Percentiles rank a stretch among this genome's conserved stretches.
Evolutionary conservation across 2,888 invertebrate genomes (phyloP).

Genomic region (Fragum sueziense): DNA sequence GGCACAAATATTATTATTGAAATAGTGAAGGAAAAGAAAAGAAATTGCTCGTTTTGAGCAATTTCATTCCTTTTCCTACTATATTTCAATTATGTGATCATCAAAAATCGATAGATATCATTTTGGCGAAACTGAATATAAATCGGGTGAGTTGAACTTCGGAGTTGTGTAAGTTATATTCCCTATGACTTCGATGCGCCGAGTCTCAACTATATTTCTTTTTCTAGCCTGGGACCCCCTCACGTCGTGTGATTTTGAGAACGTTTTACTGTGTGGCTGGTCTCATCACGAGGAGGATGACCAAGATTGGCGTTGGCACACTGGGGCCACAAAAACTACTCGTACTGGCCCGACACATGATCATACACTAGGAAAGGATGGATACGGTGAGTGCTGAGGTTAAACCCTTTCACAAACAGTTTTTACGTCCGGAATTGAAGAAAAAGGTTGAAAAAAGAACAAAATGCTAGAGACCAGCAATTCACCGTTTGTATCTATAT

Average conservation of each 20-base stretch:
- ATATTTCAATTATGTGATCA: no score
- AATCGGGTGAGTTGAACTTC: no score
- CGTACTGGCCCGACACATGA: slow-evolving; percentile 70
- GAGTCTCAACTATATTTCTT: neutral
- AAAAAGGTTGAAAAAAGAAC: neutral
- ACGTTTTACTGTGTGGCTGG: slow-evolving; percentile 68
- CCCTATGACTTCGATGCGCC: no score
- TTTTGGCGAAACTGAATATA: no score
- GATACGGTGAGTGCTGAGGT: slow-evolving; percentile 47
- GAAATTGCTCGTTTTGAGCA: no score
- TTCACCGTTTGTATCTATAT: neutral
- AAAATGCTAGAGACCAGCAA: neutral
- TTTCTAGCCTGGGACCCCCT: slow-evolving; percentile 37
- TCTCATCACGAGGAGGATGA: slow-evolving; percentile 65
- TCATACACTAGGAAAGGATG: slow-evolving; percentile 63
- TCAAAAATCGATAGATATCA: no score
- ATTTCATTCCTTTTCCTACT: no score
- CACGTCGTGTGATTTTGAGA: slow-evolving; percentile 69
- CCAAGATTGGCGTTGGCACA: slow-evolving; percentile 69
- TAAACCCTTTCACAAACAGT: no score
- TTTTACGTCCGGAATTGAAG: no score
- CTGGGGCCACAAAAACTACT: slow-evolving; percentile 65
- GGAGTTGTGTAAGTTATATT: no score
- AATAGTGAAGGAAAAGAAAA: no score
- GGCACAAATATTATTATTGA: no score